These are phyloP conservation scores for Caenorhabditis afra DNA, from an alignment of 2,888 invertebrate species.

Conservation along the genomic window DNA sequence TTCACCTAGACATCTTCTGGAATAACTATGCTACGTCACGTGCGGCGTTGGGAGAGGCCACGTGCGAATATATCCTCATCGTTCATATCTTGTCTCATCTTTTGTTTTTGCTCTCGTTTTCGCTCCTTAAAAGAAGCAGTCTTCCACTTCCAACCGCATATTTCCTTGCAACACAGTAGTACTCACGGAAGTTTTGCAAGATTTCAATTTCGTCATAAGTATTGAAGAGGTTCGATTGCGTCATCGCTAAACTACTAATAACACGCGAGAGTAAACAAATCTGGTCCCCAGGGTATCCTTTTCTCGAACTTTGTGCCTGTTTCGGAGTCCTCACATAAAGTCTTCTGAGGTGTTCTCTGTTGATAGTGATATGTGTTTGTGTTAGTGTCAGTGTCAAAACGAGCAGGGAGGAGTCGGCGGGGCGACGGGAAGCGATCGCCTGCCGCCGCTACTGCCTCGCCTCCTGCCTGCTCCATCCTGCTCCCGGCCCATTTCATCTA, in stretches of 20 bases:
- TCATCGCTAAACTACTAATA: background rate
- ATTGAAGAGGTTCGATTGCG: background rate
- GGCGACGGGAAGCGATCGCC: slow-evolving; percentile 43
- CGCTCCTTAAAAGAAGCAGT: background rate
- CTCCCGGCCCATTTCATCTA: slow-evolving; percentile 45
- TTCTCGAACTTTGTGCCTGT: background rate
- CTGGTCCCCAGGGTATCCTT: background rate
- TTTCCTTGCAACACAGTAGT: background rate
- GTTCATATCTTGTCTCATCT: slow-evolving; percentile 29
- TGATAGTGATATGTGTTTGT: slow-evolving; percentile 55
- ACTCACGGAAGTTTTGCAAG: too few species aligned
- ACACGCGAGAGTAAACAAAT: background rate
- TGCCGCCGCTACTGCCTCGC: slow-evolving; percentile 42
- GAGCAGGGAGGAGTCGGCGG: slow-evolving; percentile 45
- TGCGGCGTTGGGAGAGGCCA: slow-evolving; percentile 17
- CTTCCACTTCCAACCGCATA: background rate
- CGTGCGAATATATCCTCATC: slow-evolving; percentile 20
- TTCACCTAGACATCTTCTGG: slow-evolving; percentile 44
- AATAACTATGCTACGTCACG: slow-evolving; percentile 41
- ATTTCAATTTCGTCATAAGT: background rate
- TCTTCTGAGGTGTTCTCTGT: slow-evolving; percentile 36
- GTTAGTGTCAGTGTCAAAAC: slow-evolving; percentile 58
- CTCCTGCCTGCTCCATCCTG: slow-evolving; percentile 22
- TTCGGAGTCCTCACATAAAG: background rate
- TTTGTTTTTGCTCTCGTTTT: background rate